Evolutionary conservation across 2,113 vertebrate genomes (phyloP).

Genomic region (Mugil cephalus): DNA sequence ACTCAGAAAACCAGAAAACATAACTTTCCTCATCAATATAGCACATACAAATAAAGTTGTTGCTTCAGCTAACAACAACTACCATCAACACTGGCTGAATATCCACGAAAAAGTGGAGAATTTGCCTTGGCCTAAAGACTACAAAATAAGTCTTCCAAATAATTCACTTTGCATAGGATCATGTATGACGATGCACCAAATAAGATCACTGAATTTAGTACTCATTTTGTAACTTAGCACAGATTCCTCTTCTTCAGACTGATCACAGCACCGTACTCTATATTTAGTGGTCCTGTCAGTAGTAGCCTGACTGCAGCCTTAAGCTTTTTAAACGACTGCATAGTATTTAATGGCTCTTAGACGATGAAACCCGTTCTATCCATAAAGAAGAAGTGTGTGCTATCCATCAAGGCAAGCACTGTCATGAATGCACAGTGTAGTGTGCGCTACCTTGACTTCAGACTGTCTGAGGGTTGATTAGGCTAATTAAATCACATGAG

Average conservation of each 20-base stretch:
- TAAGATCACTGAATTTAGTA: background rate
- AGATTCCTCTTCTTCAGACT: background rate
- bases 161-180: too few relatives aligned
- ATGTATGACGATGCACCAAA: background rate
- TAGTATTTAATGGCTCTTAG: slow-evolving; percentile 8
- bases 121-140: too few relatives aligned
- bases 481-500: slow-evolving; percentile 57
- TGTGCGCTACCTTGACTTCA: slow-evolving; percentile 6
- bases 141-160: too few relatives aligned
- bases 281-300: background rate
- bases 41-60: too few relatives aligned
- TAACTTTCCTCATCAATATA: too few relatives aligned
- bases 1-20: too few relatives aligned
- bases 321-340: slow-evolving; percentile 3
- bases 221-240: background rate
- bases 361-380: slow-evolving; percentile 11
- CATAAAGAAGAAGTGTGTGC: background rate
- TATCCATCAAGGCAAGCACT: slow-evolving; percentile 22
- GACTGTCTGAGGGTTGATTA: slow-evolving; percentile 42
- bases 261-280: background rate
- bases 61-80: too few relatives aligned
- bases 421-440: background rate
- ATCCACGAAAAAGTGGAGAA: too few relatives aligned
- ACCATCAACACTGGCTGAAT: too few relatives aligned
- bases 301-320: slow-evolving; percentile 4